These are phyloP conservation scores for Parthenolecanium corni DNA, from an alignment of 2,888 invertebrate genomes.

Conservation along the genomic window DNA sequence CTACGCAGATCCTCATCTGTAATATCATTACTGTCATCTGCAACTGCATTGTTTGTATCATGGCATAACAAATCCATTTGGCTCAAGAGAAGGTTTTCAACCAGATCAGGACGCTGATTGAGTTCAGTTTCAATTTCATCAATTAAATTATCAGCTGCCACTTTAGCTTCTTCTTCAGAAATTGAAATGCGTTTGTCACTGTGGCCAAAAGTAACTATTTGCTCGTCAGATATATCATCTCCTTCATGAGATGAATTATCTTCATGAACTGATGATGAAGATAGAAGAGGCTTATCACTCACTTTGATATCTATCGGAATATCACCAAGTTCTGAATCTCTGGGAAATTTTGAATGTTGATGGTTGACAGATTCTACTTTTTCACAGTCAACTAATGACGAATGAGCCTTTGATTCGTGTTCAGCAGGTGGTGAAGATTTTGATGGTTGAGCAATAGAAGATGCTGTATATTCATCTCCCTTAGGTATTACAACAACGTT, in stretches of 20 bases:
- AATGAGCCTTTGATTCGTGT: too few relatives aligned
- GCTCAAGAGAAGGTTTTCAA: slow-evolving; percentile 26
- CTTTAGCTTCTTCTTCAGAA: slow-evolving; percentile 43
- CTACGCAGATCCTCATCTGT: slow-evolving; percentile 58
- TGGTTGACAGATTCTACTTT: too few relatives aligned
- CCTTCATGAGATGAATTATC: not conserved
- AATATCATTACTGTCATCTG: slow-evolving; percentile 46
- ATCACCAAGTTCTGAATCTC: not conserved
- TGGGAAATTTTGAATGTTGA: not conserved
- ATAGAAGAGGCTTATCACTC: not conserved
- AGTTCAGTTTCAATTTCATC: slow-evolving; percentile 46
- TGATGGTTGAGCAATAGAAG: too few relatives aligned
- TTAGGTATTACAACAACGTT: too few relatives aligned
- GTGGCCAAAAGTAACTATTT: not conserved
- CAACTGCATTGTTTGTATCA: slow-evolving; percentile 37
- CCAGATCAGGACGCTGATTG: slow-evolving; percentile 38
- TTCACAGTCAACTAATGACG: too few relatives aligned
- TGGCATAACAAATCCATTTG: slow-evolving; percentile 4
- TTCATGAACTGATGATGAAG: not conserved
- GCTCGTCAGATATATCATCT: not conserved
- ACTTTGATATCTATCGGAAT: not conserved
- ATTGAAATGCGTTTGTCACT: slow-evolving; percentile 33
- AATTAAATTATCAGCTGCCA: slow-evolving; percentile 43
- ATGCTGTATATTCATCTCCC: too few relatives aligned
- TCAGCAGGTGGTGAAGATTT: too few relatives aligned